Evolutionary conservation across 2,797 vertebrate species (phyloP).

Genomic region (Lepus oiostolus): DNA sequence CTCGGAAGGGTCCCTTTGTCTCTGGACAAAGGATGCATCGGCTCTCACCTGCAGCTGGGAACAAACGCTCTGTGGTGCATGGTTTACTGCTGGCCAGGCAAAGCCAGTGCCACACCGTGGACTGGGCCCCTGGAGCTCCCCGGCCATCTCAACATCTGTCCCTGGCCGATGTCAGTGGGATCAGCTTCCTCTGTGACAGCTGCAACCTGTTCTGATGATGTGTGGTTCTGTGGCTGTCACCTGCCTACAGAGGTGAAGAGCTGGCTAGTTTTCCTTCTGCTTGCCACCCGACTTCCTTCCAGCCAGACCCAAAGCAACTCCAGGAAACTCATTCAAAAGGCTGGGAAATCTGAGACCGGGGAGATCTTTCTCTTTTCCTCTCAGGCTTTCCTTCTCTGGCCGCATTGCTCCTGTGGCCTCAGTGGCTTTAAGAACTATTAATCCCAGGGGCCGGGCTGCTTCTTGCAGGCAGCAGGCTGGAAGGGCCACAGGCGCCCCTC

Average conservation of each 20-base stretch:
- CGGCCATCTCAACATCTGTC: constrained; percentile 58
- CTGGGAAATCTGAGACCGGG: background rate
- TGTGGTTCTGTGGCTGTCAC: constrained; percentile 53
- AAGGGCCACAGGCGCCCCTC: background rate
- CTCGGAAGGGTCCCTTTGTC: background rate
- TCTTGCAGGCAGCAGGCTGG: background rate
- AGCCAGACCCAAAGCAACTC: constrained; percentile 35
- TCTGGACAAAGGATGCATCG: background rate
- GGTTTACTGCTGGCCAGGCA: constrained; percentile 54
- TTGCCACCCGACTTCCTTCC: constrained; percentile 62
- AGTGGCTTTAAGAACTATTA: background rate
- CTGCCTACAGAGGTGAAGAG: constrained; percentile 28
- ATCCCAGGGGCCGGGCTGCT: background rate
- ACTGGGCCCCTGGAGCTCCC: constrained; percentile 67
- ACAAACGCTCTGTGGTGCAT: background rate
- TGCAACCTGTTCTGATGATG: constrained; percentile 75
- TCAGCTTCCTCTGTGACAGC: constrained; percentile 70
- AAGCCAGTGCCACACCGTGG: constrained; percentile 57
- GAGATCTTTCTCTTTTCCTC: background rate
- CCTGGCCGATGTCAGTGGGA: constrained; percentile 55
- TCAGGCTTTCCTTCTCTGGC: constrained; percentile 69
- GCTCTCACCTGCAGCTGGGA: background rate
- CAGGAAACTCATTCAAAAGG: constrained; percentile 61
- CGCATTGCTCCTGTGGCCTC: constrained; percentile 9
- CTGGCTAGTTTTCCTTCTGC: constrained; percentile 9